Evolutionary conservation across 2,797 vertebrate genomes (phyloP).

Genomic region (Siniperca undulata): DNA sequence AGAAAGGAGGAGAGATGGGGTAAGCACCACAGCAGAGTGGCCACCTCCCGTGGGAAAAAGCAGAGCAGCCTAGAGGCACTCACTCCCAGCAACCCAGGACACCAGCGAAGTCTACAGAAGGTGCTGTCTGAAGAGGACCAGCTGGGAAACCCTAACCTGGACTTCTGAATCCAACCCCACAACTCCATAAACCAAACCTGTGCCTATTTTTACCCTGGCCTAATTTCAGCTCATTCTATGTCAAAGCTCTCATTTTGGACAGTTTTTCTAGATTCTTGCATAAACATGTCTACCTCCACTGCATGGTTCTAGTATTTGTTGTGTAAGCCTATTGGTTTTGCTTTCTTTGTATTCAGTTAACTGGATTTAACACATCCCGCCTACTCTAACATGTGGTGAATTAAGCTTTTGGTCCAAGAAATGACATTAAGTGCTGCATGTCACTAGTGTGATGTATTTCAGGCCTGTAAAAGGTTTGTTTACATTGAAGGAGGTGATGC

Average conservation of each 20-base stretch:
- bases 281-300: neutral
- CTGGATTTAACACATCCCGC: neutral
- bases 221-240: neutral
- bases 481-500: neutral
- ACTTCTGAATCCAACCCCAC: conserved; percentile 25
- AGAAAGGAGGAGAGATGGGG: conserved; percentile 72
- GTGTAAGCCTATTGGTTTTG: neutral
- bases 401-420: neutral
- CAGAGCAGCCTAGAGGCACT: conserved; percentile 83
- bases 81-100: conserved; percentile 85
- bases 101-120: conserved; percentile 72
- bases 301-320: neutral
- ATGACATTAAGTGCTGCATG: neutral
- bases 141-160: conserved; percentile 44
- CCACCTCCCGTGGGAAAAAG: conserved; percentile 77
- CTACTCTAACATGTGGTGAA: neutral
- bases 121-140: conserved; percentile 69
- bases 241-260: neutral
- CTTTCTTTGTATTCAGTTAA: neutral
- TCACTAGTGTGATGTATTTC: neutral
- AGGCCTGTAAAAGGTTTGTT: neutral
- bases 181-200: conserved; percentile 2
- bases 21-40: conserved; percentile 72
- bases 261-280: neutral
- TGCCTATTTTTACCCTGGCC: neutral